phyloP scores from a whole-genome alignment of 2,797 vertebrate species.

The Leptatherina wallacei region DNA sequence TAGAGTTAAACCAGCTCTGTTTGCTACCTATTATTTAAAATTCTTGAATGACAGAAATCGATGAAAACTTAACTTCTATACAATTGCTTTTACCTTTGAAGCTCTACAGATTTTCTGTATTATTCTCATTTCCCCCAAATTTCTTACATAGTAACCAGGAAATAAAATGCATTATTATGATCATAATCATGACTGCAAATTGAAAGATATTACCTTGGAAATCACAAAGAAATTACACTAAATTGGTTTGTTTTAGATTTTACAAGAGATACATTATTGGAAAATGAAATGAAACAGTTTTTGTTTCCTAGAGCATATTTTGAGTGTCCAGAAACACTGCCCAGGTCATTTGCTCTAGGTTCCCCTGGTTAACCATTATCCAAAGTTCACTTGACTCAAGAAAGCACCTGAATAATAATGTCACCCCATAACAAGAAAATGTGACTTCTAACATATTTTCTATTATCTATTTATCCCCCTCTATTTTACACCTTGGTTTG shows the following conservation, averaged over 20 bases:
- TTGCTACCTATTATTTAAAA: not conserved
- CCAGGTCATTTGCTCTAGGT: not conserved
- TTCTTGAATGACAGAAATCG: not conserved
- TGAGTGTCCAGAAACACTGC: not conserved
- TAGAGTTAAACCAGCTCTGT: too few relatives aligned
- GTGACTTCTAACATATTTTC: too few relatives aligned
- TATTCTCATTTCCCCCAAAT: too few relatives aligned
- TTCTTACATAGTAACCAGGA: not conserved
- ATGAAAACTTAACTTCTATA: too few relatives aligned
- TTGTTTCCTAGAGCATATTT: not conserved
- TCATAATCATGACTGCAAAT: not conserved
- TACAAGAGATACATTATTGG: too few relatives aligned
- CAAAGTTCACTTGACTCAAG: not conserved
- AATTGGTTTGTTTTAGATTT: not conserved
- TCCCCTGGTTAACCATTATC: not conserved
- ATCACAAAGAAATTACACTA: not conserved
- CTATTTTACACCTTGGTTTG: too few relatives aligned
- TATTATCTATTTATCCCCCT: too few relatives aligned
- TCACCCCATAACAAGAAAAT: too few relatives aligned
- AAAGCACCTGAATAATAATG: too few relatives aligned
- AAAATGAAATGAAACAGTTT: not conserved
- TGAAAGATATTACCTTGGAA: not conserved
- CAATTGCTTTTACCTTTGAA: too few relatives aligned
- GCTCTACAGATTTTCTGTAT: too few relatives aligned
- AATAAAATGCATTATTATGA: not conserved